Percentiles rank a stretch among this genome's conserved stretches.
phyloP scores from a whole-genome alignment of 2,113 vertebrate species.

The zebrafish (Danio rerio) region DNA sequence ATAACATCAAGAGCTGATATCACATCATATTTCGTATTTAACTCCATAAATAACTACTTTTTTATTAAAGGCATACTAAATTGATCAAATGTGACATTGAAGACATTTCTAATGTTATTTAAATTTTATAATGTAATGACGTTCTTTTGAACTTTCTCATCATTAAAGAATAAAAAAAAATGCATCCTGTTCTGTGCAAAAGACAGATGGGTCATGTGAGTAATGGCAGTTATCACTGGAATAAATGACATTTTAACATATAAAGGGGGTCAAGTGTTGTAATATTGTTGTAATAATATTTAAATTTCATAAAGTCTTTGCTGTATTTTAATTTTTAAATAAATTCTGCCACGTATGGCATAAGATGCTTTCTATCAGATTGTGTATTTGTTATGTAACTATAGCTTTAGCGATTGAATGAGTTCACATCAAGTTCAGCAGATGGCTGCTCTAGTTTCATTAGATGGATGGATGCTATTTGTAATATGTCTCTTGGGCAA shows the following conservation, averaged over 20 bases:
- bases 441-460: neutral
- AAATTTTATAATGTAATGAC: neutral
- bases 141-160: neutral
- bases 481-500: neutral
- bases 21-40: neutral
- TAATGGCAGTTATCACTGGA: too few species aligned
- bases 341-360: too few species aligned
- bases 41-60: too few species aligned
- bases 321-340: too few species aligned
- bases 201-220: too few species aligned
- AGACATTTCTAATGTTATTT: neutral
- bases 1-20: neutral
- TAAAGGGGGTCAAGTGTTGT: too few species aligned
- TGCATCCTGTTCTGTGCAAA: too few species aligned
- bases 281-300: too few species aligned
- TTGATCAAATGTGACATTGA: neutral
- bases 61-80: neutral
- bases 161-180: neutral
- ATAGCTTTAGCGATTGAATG: neutral
- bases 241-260: too few species aligned
- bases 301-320: too few species aligned
- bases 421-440: conserved; percentile 10
- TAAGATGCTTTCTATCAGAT: too few species aligned
- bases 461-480: neutral
- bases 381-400: neutral